Evolutionary conservation across 1,140 invertebrate genomes (phyloP).

Genomic region (Macrocentrus cingulum): DNA sequence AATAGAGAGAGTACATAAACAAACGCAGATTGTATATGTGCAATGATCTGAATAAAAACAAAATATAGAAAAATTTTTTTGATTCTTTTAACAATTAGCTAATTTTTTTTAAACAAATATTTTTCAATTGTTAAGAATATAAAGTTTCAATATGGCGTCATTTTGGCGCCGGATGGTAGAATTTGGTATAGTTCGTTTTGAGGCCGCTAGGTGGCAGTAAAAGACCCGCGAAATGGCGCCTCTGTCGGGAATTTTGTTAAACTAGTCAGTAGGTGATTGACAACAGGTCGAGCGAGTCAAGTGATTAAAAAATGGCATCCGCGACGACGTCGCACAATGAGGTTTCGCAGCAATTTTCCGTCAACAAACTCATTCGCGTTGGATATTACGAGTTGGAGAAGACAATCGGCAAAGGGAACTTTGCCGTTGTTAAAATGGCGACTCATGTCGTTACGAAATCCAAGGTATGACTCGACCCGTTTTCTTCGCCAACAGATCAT

Average conservation of each 20-base stretch:
- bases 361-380: constrained; percentile 83
- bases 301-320: constrained; percentile 59
- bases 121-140: no score
- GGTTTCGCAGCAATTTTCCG: constrained; percentile 57
- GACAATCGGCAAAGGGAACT: constrained; percentile 98
- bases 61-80: constrained; percentile 20
- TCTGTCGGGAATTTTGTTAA: constrained; percentile 27
- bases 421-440: constrained; percentile 97
- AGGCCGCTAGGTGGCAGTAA: no score
- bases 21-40: constrained; percentile 43
- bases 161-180: no score
- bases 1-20: constrained; percentile 39
- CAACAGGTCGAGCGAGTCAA: constrained; percentile 42
- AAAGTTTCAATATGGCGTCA: no score
- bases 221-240: constrained; percentile 22
- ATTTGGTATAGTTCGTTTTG: no score
- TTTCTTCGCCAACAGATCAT: constrained; percentile 18
- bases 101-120: no score
- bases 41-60: constrained; percentile 49
- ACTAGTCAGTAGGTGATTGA: constrained; percentile 43
- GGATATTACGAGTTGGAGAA: constrained; percentile 96
- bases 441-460: constrained; percentile 97
- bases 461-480: constrained; percentile 73
- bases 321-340: constrained; percentile 57
- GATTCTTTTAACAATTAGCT: no score